These are phyloP conservation scores for Hesperophylax magnus DNA, from an alignment of 1,140 invertebrate species.

Conservation along the genomic window DNA sequence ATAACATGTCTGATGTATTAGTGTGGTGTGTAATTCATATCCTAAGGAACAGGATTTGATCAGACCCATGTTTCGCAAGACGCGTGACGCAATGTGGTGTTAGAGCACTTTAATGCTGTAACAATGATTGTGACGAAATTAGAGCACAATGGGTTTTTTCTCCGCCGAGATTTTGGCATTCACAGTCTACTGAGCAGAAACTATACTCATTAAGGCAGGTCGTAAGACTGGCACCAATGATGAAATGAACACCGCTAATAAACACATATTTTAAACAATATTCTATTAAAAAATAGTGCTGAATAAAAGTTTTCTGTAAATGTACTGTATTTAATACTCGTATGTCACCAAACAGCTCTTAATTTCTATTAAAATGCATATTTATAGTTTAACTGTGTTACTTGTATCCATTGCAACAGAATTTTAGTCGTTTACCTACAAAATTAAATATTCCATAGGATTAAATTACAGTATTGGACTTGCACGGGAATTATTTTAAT, in stretches of 20 bases:
- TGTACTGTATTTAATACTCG: no score
- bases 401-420: no score
- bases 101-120: neutral
- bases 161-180: slow-evolving; percentile 13
- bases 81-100: neutral
- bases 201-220: neutral
- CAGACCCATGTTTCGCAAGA: neutral
- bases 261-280: neutral
- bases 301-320: no score
- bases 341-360: no score
- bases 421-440: no score
- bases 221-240: neutral
- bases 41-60: neutral
- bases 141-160: slow-evolving; percentile 1
- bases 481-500: no score
- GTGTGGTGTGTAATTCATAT: no score
- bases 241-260: neutral
- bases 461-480: no score
- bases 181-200: slow-evolving; percentile 12
- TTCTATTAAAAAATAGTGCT: neutral
- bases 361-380: no score
- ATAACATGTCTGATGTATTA: no score
- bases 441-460: no score
- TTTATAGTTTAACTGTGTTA: no score
- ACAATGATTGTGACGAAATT: neutral